Evolutionary conservation across 2,113 vertebrate species (phyloP), one percentile per base, ranked within the genome.

Genomic region (Phrynosoma blainvillii): DNA sequence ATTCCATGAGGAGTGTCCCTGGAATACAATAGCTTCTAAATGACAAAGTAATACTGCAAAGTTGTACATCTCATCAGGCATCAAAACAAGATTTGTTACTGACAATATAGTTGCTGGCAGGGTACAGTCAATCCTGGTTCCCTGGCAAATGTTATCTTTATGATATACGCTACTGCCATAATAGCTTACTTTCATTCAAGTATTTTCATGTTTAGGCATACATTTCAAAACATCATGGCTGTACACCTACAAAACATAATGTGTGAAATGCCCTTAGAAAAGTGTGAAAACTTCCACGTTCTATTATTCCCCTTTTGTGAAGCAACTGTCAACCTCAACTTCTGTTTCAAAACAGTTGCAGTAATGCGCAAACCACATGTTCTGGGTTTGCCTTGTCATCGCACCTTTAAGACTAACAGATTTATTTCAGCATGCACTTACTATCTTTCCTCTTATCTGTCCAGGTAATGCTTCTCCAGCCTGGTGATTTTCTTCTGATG

Each of bases 401-500:
- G 47, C 47, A 47, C 47, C 52, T 79, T 79, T n/a, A 14, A 62
- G 59, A 62, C 27, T 56, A 56, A 47, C 18, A 9, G n/a, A 4
- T 79, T 23, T 56, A 3, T 79, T 79, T 56, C 52, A 56, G 56
- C 27, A 1, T 18, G 30, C 7, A 56, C 52, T 54, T 62, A 62
- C 14, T 62, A 86, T 52, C 56, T 47, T 86, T 20, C 36, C 40
- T 89, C 68, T 86, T 92, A 40, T 88, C 84, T 65, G 87, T 83
- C 82, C 85, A 92, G 21, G 10, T 47, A 25, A 84, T 20, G 84
- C 75, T 86, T 89, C 36, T 7, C 36, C 88, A 68, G n/a, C 11
- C n/a, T 78, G 27, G 27, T 82, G 90, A 47, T 76, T 87, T 86
- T 56, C 42, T 91, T 93, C 82, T 94, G 85, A 56, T 89, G 21